These are phyloP conservation scores for Spisula subtruncata DNA, from an alignment of 2,888 invertebrate species.

Conservation along the genomic window DNA sequence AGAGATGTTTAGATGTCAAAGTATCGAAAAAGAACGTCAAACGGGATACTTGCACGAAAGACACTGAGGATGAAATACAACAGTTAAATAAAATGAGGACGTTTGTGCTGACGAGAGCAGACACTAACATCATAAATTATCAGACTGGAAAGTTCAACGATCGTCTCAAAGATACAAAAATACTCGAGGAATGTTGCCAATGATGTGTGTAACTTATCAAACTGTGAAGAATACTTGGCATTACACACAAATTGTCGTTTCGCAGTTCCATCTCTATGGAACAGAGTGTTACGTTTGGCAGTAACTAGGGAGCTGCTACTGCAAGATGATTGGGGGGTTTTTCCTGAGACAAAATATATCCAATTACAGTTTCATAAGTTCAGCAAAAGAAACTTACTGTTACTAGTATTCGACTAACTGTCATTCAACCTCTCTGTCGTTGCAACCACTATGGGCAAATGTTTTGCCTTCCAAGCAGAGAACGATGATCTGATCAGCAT, in stretches of 20 bases:
- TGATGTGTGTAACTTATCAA: constrained; percentile 51
- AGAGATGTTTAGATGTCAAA: not conserved
- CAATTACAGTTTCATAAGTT: too few relatives aligned
- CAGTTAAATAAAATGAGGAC: constrained; percentile 64
- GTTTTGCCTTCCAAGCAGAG: too few relatives aligned
- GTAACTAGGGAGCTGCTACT: too few relatives aligned
- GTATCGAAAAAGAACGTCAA: not conserved
- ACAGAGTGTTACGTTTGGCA: too few relatives aligned
- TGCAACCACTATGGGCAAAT: too few relatives aligned
- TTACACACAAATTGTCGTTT: constrained; percentile 41
- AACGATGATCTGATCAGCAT: too few relatives aligned
- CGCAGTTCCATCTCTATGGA: not conserved
- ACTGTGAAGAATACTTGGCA: constrained; percentile 42
- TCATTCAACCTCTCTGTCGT: too few relatives aligned
- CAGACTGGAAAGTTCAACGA: constrained; percentile 45
- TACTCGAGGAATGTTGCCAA: constrained; percentile 50
- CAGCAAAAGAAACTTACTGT: too few relatives aligned
- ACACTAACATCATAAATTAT: constrained; percentile 41
- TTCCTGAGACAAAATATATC: too few relatives aligned
- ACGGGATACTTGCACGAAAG: not conserved
- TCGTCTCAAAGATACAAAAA: constrained; percentile 35
- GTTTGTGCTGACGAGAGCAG: constrained; percentile 42
- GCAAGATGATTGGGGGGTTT: too few relatives aligned
- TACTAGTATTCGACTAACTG: too few relatives aligned
- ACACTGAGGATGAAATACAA: constrained; percentile 34